phyloP scores from a whole-genome alignment of 2,888 invertebrate genomes.

The Eristalis pertinax region DNA sequence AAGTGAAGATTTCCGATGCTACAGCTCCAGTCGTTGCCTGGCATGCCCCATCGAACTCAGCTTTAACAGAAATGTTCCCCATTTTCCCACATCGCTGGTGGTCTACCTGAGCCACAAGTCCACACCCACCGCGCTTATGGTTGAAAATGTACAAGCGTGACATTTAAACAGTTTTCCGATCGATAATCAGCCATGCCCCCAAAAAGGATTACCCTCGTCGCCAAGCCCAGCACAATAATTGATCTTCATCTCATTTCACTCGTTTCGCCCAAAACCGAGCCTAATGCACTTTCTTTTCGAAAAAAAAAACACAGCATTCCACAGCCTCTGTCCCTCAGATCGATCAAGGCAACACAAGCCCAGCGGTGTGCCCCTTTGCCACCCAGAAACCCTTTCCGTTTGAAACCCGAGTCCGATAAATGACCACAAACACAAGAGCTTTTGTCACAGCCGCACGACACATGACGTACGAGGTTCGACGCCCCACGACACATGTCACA shows the following conservation, averaged over 20 bases:
- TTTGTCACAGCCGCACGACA: constrained; percentile 45
- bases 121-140: no score
- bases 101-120: no score
- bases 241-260: constrained; percentile 56
- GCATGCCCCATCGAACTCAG: no score
- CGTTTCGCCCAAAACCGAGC: not conserved
- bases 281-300: constrained; percentile 58
- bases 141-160: no score
- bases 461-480: not conserved
- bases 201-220: no score
- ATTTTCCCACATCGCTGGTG: no score
- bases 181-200: not conserved
- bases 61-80: no score
- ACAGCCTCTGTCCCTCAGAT: constrained; percentile 28
- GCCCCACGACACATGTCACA: constrained; percentile 67
- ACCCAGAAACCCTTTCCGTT: constrained; percentile 51
- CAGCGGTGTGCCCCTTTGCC: constrained; percentile 15
- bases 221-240: constrained; percentile 21
- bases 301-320: not conserved
- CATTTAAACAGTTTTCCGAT: not conserved
- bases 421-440: constrained; percentile 40
- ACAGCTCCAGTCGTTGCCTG: no score
- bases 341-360: constrained; percentile 30
- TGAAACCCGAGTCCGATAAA: constrained; percentile 53
- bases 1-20: no score